phyloP scores from a whole-genome alignment of 2,888 invertebrate genomes.

The Geotrupes spiniger region DNA sequence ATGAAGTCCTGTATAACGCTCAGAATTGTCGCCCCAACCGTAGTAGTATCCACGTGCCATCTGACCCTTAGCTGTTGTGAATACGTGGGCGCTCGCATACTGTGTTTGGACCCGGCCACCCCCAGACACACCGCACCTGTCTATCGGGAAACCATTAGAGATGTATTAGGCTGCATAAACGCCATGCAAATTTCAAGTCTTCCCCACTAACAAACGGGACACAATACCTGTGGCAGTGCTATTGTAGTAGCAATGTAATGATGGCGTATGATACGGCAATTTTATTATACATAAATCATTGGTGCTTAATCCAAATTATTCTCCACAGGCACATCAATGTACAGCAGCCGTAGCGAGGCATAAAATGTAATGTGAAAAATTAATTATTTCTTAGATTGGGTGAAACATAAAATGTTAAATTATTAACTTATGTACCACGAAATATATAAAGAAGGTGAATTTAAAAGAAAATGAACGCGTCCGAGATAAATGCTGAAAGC shows the following conservation, averaged over 20 bases:
- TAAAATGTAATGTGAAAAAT: no score
- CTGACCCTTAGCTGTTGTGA: background rate
- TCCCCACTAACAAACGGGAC: background rate
- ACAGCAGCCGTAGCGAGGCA: no score
- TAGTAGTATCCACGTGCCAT: background rate
- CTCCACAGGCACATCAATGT: no score
- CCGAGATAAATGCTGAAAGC: no score
- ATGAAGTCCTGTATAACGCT: background rate
- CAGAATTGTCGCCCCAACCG: constrained; percentile 1
- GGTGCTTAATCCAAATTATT: no score
- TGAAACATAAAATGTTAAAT: no score
- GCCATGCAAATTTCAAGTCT: constrained; percentile 26
- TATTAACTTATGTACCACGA: no score
- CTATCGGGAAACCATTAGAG: constrained; percentile 38
- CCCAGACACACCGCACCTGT: constrained; percentile 29
- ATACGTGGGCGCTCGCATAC: background rate
- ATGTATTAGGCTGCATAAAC: constrained; percentile 35
- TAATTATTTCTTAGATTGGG: no score
- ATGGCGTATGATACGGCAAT: background rate
- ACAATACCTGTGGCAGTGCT: background rate
- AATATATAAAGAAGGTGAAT: no score
- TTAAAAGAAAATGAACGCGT: no score
- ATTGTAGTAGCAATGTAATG: background rate
- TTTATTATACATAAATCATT: background rate
- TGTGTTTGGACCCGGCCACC: constrained; percentile 1